These are phyloP conservation scores for Kradibia gibbosae DNA, from an alignment of 1,140 invertebrate genomes.

Conservation along the genomic window DNA sequence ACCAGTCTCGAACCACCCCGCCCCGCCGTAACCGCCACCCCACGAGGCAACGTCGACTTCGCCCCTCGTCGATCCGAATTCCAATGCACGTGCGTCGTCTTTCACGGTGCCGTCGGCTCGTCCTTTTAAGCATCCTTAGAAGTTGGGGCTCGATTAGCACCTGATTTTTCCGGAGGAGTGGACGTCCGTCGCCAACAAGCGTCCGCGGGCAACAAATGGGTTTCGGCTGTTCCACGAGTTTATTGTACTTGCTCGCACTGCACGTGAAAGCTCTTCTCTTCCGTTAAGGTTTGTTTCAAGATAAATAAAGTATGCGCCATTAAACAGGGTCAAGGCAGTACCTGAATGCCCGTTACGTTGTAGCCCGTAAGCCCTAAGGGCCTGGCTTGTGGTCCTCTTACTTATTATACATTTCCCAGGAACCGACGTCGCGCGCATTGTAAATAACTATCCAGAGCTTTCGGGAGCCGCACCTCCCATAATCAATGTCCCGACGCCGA, in stretches of 20 bases:
- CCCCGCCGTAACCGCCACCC: not conserved
- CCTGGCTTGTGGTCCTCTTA: conserved; percentile 15
- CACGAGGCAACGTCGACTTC: not conserved
- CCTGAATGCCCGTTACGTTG: conserved; percentile 2
- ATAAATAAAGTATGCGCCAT: not conserved
- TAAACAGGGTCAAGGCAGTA: not conserved
- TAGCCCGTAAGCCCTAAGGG: not conserved
- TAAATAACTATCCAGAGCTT: not conserved
- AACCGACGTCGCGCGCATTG: not conserved
- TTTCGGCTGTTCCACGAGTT: not conserved
- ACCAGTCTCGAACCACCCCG: not conserved
- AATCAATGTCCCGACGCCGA: not conserved
- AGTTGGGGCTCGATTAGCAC: not conserved
- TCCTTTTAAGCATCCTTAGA: not conserved
- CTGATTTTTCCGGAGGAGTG: not conserved
- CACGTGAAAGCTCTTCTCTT: not conserved
- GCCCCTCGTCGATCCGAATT: not conserved
- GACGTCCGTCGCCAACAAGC: not conserved
- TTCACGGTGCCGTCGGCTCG: not conserved
- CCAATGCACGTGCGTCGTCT: not conserved
- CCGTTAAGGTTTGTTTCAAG: not conserved
- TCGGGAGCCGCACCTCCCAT: not conserved
- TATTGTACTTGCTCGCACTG: not conserved
- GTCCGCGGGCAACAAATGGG: not conserved
- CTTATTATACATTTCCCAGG: conserved; percentile 2